Base-by-base conservation (phyloP, 1,140 invertebrate genomes). In the Cherax destructor region DNA sequence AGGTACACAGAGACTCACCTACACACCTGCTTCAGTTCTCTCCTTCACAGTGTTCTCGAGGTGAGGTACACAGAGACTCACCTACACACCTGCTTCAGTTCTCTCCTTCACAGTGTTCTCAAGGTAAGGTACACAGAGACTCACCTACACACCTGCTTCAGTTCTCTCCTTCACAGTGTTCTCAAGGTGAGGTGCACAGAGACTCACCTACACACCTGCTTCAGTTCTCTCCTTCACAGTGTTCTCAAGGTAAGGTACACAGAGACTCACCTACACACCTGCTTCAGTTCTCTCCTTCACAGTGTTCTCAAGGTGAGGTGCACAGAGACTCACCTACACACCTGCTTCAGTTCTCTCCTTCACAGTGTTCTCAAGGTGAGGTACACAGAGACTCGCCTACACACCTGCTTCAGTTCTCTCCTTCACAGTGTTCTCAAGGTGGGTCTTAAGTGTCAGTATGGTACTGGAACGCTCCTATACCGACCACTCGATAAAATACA, bases 41-140 rank as follows among this genome's bases (percentile, higher is more conserved):
- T 96, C 9, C 94, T 96, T 56, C 95, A 96, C 92, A 95, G 95
- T 85, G 93, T n/a, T n/a, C n/a, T n/a, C n/a, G n/a, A n/a, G n/a
- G n/a, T n/a, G 87, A 94, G 95, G 21, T 91, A 94, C n/a, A 95
- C 94, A 85, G 95, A 95, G 56, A 93, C 94, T 0, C 91, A 93
- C 4, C 93, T 96, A 6, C 95, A 96, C 92, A 94, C 94, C 74
- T 94, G 94, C 49, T 94, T 96, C 91, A 95, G 95, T 30, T 94
- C 94, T 50, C 94, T 96, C 9, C 94, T 96, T 56, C 95, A 96
- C 92, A 95, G 95, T 85, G 93, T n/a, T n/a, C n/a, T n/a, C n/a
- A n/a, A n/a, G n/a, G n/a, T n/a, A n/a, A 94, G 95, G 21, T 91
- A 94, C n/a, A 95, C 94, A 85, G 95, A 95, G 56, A 93, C 94